Conservation (phyloP, 2,888 invertebrate genomes). For the Ormyrus pomaceus region DNA sequence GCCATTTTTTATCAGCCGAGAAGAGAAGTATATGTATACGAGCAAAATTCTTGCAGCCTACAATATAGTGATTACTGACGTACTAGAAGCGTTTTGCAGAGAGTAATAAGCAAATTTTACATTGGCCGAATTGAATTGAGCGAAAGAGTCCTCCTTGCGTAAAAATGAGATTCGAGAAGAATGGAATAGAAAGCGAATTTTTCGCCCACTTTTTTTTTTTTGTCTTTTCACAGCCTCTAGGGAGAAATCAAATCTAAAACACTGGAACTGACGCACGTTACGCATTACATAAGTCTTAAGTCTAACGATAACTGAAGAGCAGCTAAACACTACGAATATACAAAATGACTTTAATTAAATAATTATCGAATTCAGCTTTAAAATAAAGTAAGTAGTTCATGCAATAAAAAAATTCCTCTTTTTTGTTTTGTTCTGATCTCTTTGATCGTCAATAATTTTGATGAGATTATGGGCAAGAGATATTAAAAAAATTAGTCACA, state of each 20-base stretch:
- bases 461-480: no score
- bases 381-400: background rate
- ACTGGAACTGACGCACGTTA: constrained; percentile 6
- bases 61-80: background rate
- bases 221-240: constrained; percentile 60
- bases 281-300: constrained; percentile 38
- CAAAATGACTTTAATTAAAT: background rate
- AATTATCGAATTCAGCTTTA: background rate
- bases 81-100: background rate
- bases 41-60: background rate
- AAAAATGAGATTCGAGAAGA: background rate
- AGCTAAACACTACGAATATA: background rate
- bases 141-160: background rate
- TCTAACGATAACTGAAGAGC: constrained; percentile 10
- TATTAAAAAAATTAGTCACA: no score
- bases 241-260: constrained; percentile 26
- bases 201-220: constrained; percentile 7
- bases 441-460: no score
- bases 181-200: constrained; percentile 11
- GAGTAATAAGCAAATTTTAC: background rate
- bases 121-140: background rate
- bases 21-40: background rate
- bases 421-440: no score
- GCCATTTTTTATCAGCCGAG: background rate
- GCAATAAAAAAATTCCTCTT: no score